Evolutionary conservation across 2,888 invertebrate genomes (phyloP), one percentile per base, ranked within the genome.

Genomic region (Nesidiocoris tenuis): DNA sequence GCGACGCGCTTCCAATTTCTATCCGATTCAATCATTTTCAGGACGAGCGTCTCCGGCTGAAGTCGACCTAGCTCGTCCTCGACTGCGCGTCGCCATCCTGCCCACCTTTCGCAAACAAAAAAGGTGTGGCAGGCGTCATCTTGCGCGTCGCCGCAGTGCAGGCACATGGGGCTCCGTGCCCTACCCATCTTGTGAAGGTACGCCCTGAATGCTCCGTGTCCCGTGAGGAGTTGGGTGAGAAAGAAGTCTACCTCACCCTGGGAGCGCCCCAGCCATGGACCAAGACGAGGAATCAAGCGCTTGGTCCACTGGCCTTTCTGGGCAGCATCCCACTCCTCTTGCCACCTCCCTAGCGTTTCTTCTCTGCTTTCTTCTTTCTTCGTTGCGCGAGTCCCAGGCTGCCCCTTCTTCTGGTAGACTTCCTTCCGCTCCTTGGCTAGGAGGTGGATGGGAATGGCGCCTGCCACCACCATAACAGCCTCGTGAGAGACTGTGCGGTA

Each of bases 391-490:
- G 5, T 24, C n/a, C 16, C 7, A 22, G 71, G 57, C 64, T 70
- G 25, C 39, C 18, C 63, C 19, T 18, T 17, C 12, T 55, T 24
- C 16, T 63, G 9, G 64, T 25, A 56, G 16, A 70, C 74, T 65
- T 12, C 54, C 25, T 22, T 67, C 72, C 17, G 70, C 25, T 81
- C 79, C 61, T 18, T 21, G 1, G 78, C 80, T 2, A 80, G 74
- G 2, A 80, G 74, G 19, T 80, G 78, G 12, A 81, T 79, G 1
- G 81, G 80, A 82, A 83, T 83, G 74, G 77, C 78, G 25, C 76
- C 74, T 0, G 79, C 80, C 0, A 81, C 64, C 7, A 80, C 78
- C 18, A 80, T 56, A 2, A 76, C 65, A 2, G 80, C 80, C 0
- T 77, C 70, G 17, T 80, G 80, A 7, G 81, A 81, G 0, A 81